Percentiles rank a stretch among this genome's conserved stretches.
Evolutionary conservation across 2,113 vertebrate species (phyloP).

Genomic region (Dryoscopus gambensis): DNA sequence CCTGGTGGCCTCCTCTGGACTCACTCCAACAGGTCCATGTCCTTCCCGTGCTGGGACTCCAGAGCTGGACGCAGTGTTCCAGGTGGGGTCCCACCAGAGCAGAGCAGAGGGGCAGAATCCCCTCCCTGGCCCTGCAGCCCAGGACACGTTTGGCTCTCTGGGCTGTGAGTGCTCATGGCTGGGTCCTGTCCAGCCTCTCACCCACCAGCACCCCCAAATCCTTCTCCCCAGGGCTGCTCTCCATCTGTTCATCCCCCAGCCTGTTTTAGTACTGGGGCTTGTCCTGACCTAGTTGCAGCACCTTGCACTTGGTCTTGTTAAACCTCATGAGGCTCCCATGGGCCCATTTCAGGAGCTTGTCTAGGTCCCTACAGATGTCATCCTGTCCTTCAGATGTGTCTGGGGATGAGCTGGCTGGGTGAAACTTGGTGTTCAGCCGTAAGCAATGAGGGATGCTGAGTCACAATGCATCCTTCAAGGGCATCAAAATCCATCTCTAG

Average conservation of each 20-base stretch:
- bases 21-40: accelerated
- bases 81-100: neutral
- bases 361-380: neutral
- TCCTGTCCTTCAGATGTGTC: neutral
- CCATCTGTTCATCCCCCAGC: accelerated
- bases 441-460: neutral
- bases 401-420: neutral
- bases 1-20: neutral
- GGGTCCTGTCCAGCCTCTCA: neutral
- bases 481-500: neutral
- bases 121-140: neutral
- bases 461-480: neutral
- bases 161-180: neutral
- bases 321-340: neutral
- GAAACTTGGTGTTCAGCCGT: neutral
- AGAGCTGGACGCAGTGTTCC: neutral
- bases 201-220: neutral
- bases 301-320: neutral
- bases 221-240: neutral
- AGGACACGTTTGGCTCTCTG: neutral
- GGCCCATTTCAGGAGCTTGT: neutral
- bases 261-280: accelerated
- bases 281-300: neutral
- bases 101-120: neutral
- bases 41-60: neutral